phyloP scores from a whole-genome alignment of 2,113 vertebrate genomes.

The Eulemur rufifrons region DNA sequence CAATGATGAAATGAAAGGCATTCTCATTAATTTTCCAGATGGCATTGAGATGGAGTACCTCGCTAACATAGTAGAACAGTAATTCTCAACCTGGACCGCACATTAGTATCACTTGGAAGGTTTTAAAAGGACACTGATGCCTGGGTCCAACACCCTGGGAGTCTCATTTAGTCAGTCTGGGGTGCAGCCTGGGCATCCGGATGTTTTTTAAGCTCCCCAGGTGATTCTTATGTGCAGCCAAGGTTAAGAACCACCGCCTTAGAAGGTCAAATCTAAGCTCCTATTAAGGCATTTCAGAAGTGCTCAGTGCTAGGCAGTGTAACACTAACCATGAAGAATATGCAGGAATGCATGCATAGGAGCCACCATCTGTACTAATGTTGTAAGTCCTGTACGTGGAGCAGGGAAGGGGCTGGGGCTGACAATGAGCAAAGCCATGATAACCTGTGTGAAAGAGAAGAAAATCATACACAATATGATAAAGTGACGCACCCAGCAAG shows the following conservation, averaged over 20 bases:
- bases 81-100: not conserved
- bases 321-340: not conserved
- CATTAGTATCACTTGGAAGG: not conserved
- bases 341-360: not conserved
- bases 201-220: not conserved
- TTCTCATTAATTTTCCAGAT: not conserved
- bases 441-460: not conserved
- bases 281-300: not conserved
- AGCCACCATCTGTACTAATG: not conserved
- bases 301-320: not conserved
- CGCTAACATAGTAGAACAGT: not conserved
- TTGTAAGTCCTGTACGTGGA: rapidly evolving
- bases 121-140: not conserved
- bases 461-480: not conserved
- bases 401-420: not conserved
- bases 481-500: not conserved
- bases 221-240: not conserved
- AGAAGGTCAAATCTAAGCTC: not conserved
- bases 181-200: not conserved
- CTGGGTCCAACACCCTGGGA: not conserved
- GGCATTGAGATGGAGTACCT: not conserved
- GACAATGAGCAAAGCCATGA: not conserved
- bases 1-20: not conserved
- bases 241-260: not conserved
- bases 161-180: not conserved